These are phyloP conservation scores for Galemys pyrenaicus DNA, from an alignment of 2,113 vertebrate genomes.

Conservation along the genomic window DNA sequence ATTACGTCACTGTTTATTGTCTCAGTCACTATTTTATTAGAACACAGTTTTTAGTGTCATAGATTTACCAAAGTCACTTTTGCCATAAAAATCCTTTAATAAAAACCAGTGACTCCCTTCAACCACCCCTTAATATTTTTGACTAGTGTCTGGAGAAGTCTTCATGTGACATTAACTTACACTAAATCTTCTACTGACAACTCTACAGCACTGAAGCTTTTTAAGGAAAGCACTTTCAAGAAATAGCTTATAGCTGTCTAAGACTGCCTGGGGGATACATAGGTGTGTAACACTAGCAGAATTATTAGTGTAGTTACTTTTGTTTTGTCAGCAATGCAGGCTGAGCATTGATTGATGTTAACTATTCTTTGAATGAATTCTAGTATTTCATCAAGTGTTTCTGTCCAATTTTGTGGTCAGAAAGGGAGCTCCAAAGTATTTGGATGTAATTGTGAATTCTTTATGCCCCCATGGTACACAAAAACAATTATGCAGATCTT, in stretches of 20 bases:
- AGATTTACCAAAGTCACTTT: background rate
- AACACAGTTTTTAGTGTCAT: background rate
- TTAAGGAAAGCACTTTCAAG: background rate
- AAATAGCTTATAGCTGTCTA: background rate
- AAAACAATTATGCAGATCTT: background rate
- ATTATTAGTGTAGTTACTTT: background rate
- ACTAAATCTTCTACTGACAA: background rate
- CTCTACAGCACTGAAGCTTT: background rate
- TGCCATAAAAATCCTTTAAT: background rate
- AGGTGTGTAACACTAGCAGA: background rate
- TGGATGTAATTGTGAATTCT: background rate
- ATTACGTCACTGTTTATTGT: background rate
- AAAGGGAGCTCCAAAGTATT: background rate
- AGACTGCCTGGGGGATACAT: background rate
- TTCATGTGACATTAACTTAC: background rate
- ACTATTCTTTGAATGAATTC: background rate
- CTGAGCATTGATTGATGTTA: background rate
- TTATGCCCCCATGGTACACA: background rate
- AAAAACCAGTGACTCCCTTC: background rate
- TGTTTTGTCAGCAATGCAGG: background rate
- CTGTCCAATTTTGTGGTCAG: background rate
- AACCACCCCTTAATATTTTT: background rate
- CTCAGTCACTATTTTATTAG: background rate
- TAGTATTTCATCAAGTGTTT: background rate
- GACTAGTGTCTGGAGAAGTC: background rate